These are phyloP conservation scores for Latrodectus elegans DNA, from an alignment of 2,888 invertebrate genomes.

Conservation along the genomic window DNA sequence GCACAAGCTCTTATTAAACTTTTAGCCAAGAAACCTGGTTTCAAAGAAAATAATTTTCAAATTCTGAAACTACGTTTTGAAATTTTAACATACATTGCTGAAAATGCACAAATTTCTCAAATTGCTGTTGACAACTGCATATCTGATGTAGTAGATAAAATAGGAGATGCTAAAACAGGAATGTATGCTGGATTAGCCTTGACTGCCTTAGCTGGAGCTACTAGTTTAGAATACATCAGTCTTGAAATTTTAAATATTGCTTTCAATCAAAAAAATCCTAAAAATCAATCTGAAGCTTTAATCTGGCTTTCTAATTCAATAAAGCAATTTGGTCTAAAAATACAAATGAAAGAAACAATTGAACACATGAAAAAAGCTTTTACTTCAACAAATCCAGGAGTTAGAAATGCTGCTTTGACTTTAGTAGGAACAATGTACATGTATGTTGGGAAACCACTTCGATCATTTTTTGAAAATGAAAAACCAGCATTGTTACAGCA, in stretches of 20 bases:
- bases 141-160: slow-evolving; percentile 87
- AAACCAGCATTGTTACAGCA: slow-evolving; percentile 88
- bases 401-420: slow-evolving; percentile 85
- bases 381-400: slow-evolving; percentile 88
- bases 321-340: slow-evolving; percentile 87
- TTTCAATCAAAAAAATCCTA: slow-evolving; percentile 91
- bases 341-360: slow-evolving; percentile 65
- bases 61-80: slow-evolving; percentile 89
- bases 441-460: slow-evolving; percentile 85
- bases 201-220: slow-evolving; percentile 85
- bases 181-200: slow-evolving; percentile 82
- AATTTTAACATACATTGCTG: slow-evolving; percentile 84
- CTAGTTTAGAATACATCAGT: slow-evolving; percentile 84
- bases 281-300: slow-evolving; percentile 89
- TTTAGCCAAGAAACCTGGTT: slow-evolving; percentile 87
- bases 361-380: slow-evolving; percentile 83
- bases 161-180: slow-evolving; percentile 88
- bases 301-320: slow-evolving; percentile 86
- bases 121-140: slow-evolving; percentile 85
- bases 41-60: slow-evolving; percentile 92
- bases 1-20: slow-evolving; percentile 85
- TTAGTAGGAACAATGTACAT: slow-evolving; percentile 86
- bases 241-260: slow-evolving; percentile 84
- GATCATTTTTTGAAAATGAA: slow-evolving; percentile 88
- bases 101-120: slow-evolving; percentile 82